These are phyloP conservation scores for Aphaenogaster rudis DNA, from an alignment of 1,140 invertebrate species.

Conservation along the genomic window DNA sequence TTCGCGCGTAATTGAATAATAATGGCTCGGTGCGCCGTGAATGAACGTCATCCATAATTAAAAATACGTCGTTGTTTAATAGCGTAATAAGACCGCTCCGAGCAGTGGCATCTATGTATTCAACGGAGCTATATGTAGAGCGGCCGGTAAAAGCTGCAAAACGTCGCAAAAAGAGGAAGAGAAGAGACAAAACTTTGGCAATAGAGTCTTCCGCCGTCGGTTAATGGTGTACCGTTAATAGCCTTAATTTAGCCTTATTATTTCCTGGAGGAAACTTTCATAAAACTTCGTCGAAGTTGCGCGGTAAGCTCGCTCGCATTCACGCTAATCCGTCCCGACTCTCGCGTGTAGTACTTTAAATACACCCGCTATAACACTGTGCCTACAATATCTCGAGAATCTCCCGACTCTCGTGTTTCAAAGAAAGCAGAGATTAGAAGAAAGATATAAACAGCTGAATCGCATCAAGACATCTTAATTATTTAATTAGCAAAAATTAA, in stretches of 20 bases:
- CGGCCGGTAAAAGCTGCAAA: slow-evolving; percentile 59
- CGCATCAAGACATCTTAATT: background rate
- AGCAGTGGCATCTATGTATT: slow-evolving; percentile 43
- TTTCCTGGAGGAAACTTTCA: slow-evolving; percentile 70
- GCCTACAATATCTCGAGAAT: background rate
- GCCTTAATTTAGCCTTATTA: slow-evolving; percentile 76
- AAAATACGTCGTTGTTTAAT: slow-evolving; percentile 64
- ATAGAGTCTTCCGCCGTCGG: slow-evolving; percentile 52
- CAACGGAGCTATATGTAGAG: slow-evolving; percentile 48
- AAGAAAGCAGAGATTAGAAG: background rate
- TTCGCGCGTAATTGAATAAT: slow-evolving; percentile 41
- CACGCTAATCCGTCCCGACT: slow-evolving; percentile 60
- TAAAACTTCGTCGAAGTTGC: slow-evolving; percentile 57
- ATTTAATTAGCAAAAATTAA: background rate
- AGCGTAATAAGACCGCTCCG: slow-evolving; percentile 36
- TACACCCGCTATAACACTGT: background rate
- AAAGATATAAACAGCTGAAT: background rate
- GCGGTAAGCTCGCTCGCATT: slow-evolving; percentile 30
- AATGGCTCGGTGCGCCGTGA: background rate
- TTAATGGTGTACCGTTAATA: slow-evolving; percentile 71
- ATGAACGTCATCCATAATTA: slow-evolving; percentile 64
- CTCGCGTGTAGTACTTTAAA: slow-evolving; percentile 21
- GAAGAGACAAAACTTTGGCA: slow-evolving; percentile 65
- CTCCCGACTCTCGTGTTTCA: background rate
- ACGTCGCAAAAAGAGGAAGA: slow-evolving; percentile 19